Base-by-base conservation (phyloP, 1,140 invertebrate genomes). In the Drosophila repleta region DNA sequence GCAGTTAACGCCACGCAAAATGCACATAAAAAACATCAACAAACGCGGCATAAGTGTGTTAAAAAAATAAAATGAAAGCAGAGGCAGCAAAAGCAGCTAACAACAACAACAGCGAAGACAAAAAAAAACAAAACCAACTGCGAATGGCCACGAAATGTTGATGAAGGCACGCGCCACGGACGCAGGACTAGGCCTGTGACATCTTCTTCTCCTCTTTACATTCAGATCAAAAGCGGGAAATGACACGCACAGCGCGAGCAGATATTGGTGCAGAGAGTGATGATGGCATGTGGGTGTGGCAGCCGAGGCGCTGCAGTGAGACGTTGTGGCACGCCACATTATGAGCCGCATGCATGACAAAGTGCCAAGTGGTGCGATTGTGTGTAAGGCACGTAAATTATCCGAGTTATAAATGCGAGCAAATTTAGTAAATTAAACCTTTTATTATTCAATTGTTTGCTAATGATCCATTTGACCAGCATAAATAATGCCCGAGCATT, bases 1-100 rank as follows among this genome's bases (percentile, higher is more conserved):
- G 79, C 82, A 88, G 82, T 89, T 78, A 88, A 82, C 72, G 67
- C 79, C 79, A 70, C 61, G 76, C 87, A 88, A 80, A 88, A 87
- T 82, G 75, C 83, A 88, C 83, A 88, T 83, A 83, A 83, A 89
- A 83, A 67, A 60, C 55, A 73, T 46, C 35, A 58, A 67, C 61
- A 72, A 72, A 71, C 45, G 52, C 62, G 4, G 46, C 32, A 35
- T 53, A 65, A 78, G 74, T 79, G 75, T 76, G 79, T 76, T 84
- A 66, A 78, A 74, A 63, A 82, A 74, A 67, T 68, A 68, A 62
- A 61, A 66, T 56, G 49, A 72, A 60, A 5, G 26, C 26, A 24
- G 24, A 29, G 7, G 8, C 6, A 35, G 29, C 29, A 26, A 26
- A 26, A 26, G 24, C 29, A 32, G 7, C 29, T 7, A 32, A 32